phyloP scores from a whole-genome alignment of 2,888 invertebrate species.

The Mesorhabditis spiculigera region DNA sequence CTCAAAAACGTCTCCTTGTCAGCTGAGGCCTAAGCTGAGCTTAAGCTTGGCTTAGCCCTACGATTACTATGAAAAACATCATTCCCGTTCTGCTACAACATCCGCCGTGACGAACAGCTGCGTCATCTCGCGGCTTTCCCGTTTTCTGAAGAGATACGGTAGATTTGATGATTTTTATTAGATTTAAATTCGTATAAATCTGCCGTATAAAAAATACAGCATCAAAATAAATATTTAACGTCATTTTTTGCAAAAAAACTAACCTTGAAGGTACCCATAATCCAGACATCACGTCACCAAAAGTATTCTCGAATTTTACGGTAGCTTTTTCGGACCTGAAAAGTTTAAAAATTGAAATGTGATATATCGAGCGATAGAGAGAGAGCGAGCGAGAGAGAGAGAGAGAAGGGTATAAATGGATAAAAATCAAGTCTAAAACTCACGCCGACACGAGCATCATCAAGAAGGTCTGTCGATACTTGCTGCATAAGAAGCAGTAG shows the following conservation, averaged over 20 bases:
- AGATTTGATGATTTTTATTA: neutral
- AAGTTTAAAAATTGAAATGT: neutral
- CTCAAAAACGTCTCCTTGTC: too few species aligned
- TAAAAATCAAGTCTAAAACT: too few species aligned
- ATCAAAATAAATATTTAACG: too few species aligned
- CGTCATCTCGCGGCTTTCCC: neutral
- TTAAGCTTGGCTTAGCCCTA: too few species aligned
- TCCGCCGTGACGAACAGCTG: neutral
- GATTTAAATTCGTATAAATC: too few species aligned
- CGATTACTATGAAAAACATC: too few species aligned
- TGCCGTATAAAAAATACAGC: too few species aligned
- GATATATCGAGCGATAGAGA: neutral
- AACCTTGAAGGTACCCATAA: conserved; percentile 3
- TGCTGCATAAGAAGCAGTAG: conserved; percentile 17
- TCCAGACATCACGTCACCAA: conserved; percentile 14
- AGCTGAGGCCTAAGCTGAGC: too few species aligned
- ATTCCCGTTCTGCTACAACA: neutral
- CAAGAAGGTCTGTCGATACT: conserved; percentile 19
- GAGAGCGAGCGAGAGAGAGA: neutral
- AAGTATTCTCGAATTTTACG: conserved; percentile 15
- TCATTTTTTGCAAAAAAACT: neutral
- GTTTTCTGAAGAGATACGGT: neutral
- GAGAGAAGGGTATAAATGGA: neutral
- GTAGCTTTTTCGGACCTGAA: conserved; percentile 15
- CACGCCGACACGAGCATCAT: conserved; percentile 16